Percentiles rank a stretch among this genome's conserved stretches.
phyloP scores from a whole-genome alignment of 1,140 invertebrate species.

The Cyclina sinensis region DNA sequence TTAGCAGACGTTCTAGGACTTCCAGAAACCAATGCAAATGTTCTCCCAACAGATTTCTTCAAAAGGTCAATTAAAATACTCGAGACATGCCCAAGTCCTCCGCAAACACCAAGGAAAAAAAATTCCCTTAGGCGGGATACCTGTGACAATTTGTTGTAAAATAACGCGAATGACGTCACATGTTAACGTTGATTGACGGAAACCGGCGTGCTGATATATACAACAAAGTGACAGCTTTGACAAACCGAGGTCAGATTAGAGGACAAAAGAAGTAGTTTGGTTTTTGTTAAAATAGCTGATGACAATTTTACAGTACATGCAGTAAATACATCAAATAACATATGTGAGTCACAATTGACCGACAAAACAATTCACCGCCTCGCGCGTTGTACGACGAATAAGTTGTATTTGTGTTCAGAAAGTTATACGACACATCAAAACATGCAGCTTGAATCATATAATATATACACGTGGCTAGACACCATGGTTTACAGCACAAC shows the following conservation, averaged over 20 bases:
- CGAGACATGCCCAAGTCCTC: too few relatives aligned
- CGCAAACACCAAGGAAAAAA: too few relatives aligned
- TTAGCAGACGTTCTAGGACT: too few relatives aligned
- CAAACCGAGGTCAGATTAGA: not conserved
- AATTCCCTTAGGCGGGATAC: not conserved
- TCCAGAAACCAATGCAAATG: too few relatives aligned
- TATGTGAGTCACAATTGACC: conserved; percentile 18
- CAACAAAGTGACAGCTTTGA: conserved; percentile 23
- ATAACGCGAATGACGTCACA: conserved; percentile 41
- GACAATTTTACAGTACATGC: too few relatives aligned
- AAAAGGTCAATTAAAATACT: too few relatives aligned
- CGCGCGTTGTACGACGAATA: not conserved
- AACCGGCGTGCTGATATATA: not conserved
- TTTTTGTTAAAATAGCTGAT: not conserved
- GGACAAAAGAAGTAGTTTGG: not conserved
- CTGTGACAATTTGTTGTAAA: not conserved
- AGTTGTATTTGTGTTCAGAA: not conserved
- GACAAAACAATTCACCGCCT: not conserved
- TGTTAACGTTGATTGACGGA: conserved; percentile 19
- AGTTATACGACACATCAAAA: not conserved
- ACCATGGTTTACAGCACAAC: too few relatives aligned
- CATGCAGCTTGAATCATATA: too few relatives aligned
- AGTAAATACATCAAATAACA: not conserved
- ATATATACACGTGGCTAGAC: too few relatives aligned
- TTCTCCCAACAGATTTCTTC: too few relatives aligned